Conservation (phyloP, 2,113 vertebrate genomes). For the Pseudonaja textilis region DNA sequence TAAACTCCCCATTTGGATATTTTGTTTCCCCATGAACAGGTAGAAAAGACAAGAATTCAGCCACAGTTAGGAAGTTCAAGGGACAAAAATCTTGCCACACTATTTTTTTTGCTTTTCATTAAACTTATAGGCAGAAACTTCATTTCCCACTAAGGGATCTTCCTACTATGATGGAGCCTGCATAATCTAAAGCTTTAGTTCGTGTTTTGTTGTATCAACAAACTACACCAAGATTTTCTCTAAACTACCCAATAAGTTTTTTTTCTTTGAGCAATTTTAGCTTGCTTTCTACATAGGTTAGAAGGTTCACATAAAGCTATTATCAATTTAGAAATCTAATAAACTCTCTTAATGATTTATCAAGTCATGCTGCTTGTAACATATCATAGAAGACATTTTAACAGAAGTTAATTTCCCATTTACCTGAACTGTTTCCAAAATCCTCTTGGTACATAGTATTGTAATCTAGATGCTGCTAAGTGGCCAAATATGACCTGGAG, state of each 20-base stretch:
- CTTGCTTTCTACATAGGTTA: background rate
- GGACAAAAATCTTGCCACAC: background rate
- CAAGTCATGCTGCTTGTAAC: background rate
- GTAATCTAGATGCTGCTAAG: conserved; percentile 92
- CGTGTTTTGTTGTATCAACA: background rate
- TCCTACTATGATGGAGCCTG: background rate
- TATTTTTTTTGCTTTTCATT: background rate
- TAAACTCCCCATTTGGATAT: background rate
- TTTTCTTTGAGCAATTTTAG: background rate
- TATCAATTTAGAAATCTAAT: background rate
- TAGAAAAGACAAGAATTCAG: background rate
- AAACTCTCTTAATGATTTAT: background rate
- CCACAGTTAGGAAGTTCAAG: background rate
- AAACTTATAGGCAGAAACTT: background rate
- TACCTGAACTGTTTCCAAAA: conserved; percentile 99
- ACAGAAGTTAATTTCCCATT: conserved; percentile 34
- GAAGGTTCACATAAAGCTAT: background rate
- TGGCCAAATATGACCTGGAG: conserved; percentile 98
- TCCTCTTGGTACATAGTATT: conserved; percentile 96
- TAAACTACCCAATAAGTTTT: background rate
- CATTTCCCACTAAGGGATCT: background rate
- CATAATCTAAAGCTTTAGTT: background rate
- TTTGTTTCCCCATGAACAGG: background rate
- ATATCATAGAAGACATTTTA: background rate
- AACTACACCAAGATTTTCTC: background rate